These are phyloP conservation scores for Sarcophaga carnaria DNA, from an alignment of 2,888 invertebrate genomes.

Conservation along the genomic window DNA sequence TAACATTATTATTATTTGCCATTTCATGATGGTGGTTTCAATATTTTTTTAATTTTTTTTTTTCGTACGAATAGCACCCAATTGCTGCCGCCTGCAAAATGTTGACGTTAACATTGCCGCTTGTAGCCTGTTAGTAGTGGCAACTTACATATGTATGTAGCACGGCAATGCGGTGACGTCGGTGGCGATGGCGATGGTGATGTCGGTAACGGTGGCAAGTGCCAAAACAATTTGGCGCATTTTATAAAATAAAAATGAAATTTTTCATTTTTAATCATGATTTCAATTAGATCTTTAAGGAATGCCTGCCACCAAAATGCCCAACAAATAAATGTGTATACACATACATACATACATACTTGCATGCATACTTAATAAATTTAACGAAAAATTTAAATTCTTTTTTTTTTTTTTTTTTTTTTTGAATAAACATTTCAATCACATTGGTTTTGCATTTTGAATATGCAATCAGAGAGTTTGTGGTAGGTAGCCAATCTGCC, in stretches of 20 bases:
- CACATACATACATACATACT: slow-evolving; percentile 10
- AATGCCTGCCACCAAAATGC: slow-evolving; percentile 51
- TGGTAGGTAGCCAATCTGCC: background rate
- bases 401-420: background rate
- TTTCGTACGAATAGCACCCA: slow-evolving; percentile 40
- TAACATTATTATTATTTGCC: slow-evolving; percentile 35
- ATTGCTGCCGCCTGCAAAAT: slow-evolving; percentile 58
- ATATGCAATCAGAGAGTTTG: background rate
- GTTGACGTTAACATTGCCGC: background rate
- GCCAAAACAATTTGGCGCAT: slow-evolving; percentile 69
- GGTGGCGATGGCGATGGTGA: slow-evolving; percentile 41
- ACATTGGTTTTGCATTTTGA: background rate
- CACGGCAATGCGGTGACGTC: background rate
- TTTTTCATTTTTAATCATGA: slow-evolving; percentile 72
- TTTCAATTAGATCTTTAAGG: slow-evolving; percentile 71
- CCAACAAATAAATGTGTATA: background rate
- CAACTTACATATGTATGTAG: background rate
- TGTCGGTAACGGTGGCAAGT: slow-evolving; percentile 62
- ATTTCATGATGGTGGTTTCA: slow-evolving; percentile 53
- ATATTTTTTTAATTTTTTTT: slow-evolving; percentile 3
- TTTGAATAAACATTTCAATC: background rate
- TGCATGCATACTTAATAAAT: background rate
- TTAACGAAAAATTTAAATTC: slow-evolving; percentile 1
- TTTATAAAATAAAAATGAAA: slow-evolving; percentile 71
- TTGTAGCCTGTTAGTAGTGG: slow-evolving; percentile 29